These are phyloP conservation scores for Lobophora halterata DNA, from an alignment of 2,888 invertebrate genomes.

Conservation along the genomic window DNA sequence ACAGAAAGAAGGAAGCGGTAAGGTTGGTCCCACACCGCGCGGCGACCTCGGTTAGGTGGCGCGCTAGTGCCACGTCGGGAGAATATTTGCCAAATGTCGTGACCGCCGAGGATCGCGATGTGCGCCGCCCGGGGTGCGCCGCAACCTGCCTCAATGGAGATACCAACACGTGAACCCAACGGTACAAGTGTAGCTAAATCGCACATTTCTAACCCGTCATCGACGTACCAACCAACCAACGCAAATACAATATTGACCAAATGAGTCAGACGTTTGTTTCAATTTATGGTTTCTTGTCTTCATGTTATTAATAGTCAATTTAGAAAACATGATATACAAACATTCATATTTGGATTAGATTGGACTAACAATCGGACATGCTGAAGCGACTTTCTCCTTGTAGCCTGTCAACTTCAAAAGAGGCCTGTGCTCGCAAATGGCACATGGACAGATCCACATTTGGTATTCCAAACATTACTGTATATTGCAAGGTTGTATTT, in stretches of 20 bases:
- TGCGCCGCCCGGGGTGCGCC: constrained; percentile 73
- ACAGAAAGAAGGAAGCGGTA: constrained; percentile 74
- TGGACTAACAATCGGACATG: constrained; percentile 35
- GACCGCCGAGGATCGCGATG: constrained; percentile 78
- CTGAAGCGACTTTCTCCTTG: constrained; percentile 28
- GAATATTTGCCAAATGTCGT: constrained; percentile 79
- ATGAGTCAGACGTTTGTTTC: constrained; percentile 18
- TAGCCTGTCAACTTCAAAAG: constrained; percentile 25
- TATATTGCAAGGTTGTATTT: constrained; percentile 22
- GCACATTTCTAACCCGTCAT: constrained; percentile 46
- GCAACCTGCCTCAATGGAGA: constrained; percentile 66
- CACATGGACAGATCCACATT: constrained; percentile 26
- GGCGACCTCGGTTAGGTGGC: constrained; percentile 25
- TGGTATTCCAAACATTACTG: constrained; percentile 27
- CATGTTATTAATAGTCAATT: constrained; percentile 18
- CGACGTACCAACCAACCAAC: constrained; percentile 31
- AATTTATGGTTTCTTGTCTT: constrained; percentile 3
- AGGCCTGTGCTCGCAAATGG: constrained; percentile 18
- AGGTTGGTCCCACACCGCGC: constrained; percentile 69
- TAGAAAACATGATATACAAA: constrained; percentile 2
- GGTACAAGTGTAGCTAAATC: constrained; percentile 68
- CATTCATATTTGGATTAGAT: constrained; percentile 9
- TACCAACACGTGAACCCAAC: constrained; percentile 72
- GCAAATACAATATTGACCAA: constrained; percentile 21
- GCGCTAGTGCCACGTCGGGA: constrained; percentile 60